These are phyloP conservation scores for Osmerus mordax DNA, from an alignment of 2,113 vertebrate species.

Conservation along the genomic window DNA sequence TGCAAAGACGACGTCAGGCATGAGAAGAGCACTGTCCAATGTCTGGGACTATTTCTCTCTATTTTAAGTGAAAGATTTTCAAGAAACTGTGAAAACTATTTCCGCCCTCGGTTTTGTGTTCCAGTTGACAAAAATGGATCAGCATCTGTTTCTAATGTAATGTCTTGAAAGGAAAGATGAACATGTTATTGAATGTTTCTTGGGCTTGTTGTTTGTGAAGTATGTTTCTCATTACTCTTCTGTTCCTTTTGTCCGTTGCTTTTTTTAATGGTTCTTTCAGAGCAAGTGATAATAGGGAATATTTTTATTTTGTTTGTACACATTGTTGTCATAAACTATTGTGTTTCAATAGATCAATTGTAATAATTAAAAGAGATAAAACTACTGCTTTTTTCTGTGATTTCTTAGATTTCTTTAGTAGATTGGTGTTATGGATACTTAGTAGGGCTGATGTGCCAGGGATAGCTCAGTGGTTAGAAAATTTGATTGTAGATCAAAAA, in stretches of 20 bases:
- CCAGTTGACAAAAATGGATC: conserved; percentile 46
- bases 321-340: conserved; percentile 79
- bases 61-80: conserved; percentile 60
- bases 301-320: conserved; percentile 79
- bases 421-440: not conserved
- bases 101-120: conserved; percentile 60
- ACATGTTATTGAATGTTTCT: conserved; percentile 68
- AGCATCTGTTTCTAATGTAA: conserved; percentile 69
- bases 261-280: conserved; percentile 73
- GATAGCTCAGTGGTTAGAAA: no score
- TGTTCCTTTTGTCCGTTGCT: conserved; percentile 37
- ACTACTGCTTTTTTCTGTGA: conserved; percentile 39
- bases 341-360: conserved; percentile 79
- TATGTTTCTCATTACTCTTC: conserved; percentile 67
- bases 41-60: conserved; percentile 29
- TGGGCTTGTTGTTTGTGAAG: conserved; percentile 73
- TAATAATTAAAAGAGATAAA: conserved; percentile 78
- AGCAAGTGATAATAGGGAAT: conserved; percentile 63
- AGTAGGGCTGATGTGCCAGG: no score
- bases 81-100: conserved; percentile 68
- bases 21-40: conserved; percentile 10
- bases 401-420: conserved; percentile 17
- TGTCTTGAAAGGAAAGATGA: conserved; percentile 53
- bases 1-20: conserved; percentile 2
- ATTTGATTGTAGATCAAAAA: no score